These are phyloP conservation scores for Cyphomyrus plagiostoma DNA, from an alignment of 2,113 vertebrate genomes.

Conservation along the genomic window DNA sequence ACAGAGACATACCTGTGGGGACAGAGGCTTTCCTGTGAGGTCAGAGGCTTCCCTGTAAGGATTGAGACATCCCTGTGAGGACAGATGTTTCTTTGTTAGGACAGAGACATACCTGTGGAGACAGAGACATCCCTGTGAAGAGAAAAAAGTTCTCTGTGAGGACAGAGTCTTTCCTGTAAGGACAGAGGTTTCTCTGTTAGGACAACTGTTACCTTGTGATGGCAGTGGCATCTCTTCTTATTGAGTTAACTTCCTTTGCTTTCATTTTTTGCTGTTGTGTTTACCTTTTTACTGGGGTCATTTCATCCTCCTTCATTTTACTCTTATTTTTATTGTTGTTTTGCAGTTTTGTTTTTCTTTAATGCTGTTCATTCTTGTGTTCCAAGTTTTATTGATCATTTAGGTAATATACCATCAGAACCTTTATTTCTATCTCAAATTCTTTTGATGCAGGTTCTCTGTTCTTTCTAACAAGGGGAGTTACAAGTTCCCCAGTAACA, in stretches of 20 bases:
- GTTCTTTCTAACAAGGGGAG: not conserved
- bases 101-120: not conserved
- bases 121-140: not conserved
- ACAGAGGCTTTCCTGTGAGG: no score
- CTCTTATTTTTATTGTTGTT: not conserved
- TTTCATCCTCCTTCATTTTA: not conserved
- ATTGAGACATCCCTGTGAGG: not conserved
- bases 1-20: not conserved
- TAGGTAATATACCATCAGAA: not conserved
- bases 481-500: not conserved
- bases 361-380: not conserved
- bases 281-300: not conserved
- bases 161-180: no score
- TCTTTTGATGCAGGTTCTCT: not conserved
- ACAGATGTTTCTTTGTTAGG: not conserved
- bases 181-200: not conserved
- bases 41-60: no score
- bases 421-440: not conserved
- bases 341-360: not conserved
- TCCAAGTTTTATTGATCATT: not conserved
- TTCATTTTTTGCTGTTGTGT: not conserved
- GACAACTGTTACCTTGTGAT: not conserved
- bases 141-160: not conserved
- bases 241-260: not conserved
- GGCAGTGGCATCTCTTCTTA: not conserved